Evolutionary conservation across 2,113 vertebrate species (phyloP).

Genomic region (Scalopus aquaticus): DNA sequence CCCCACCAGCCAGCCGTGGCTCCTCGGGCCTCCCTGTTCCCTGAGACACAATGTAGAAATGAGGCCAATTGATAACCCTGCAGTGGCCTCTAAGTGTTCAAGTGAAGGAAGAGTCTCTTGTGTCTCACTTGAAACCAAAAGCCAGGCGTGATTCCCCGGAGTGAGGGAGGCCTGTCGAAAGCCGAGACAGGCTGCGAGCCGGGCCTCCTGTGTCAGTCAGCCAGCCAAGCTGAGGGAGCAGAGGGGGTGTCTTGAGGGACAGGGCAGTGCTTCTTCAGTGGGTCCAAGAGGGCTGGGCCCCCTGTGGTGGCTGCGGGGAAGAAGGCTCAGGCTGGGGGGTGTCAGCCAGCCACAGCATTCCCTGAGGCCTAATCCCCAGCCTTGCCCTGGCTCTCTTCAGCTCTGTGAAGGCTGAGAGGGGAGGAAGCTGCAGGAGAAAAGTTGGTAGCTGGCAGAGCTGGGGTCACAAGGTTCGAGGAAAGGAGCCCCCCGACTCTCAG

Average conservation of each 20-base stretch:
- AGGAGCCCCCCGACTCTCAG: no score
- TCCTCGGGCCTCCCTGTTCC: no score
- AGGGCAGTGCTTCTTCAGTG: background rate
- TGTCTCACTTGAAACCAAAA: background rate
- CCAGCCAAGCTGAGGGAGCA: no score
- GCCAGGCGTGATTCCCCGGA: no score
- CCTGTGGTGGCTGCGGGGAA: background rate
- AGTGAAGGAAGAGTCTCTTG: no score
- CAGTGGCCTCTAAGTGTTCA: no score
- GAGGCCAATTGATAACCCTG: no score
- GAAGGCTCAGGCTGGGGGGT: no score
- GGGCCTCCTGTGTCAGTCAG: no score
- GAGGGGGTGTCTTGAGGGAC: background rate
- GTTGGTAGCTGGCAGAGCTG: background rate
- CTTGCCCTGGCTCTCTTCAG: background rate
- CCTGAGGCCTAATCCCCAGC: background rate
- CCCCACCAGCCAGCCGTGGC: background rate
- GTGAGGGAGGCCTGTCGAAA: no score
- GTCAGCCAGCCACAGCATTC: background rate
- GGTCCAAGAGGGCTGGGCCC: background rate
- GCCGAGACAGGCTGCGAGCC: no score
- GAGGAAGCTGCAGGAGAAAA: background rate
- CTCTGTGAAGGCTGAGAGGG: background rate
- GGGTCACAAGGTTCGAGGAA: background rate
- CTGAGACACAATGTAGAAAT: background rate